Percentiles rank a stretch among this genome's conserved stretches.
Evolutionary conservation across 2,888 invertebrate genomes (phyloP).

Genomic region (Dolichopus griseipennis): DNA sequence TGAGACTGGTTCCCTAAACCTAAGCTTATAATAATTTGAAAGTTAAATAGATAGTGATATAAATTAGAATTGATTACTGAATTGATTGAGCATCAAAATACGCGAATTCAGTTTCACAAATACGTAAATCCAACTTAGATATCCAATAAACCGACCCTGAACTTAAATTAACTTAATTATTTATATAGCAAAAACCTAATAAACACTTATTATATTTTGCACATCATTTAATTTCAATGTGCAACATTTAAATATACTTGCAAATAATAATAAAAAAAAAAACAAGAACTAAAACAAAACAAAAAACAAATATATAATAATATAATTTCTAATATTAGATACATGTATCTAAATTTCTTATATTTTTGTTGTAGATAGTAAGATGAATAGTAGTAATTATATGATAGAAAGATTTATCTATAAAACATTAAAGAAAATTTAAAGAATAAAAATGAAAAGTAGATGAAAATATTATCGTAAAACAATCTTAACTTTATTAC

Average conservation of each 20-base stretch:
- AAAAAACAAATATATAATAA: not conserved
- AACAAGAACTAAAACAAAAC: not conserved
- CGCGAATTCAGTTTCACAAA: no score
- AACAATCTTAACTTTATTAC: no score
- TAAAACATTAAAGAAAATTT: not conserved
- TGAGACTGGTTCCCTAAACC: no score
- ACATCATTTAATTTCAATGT: not conserved
- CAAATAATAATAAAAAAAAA: not conserved
- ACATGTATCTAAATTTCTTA: not conserved
- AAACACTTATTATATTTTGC: not conserved
- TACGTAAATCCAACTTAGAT: no score
- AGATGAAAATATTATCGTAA: no score
- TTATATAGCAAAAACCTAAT: not conserved
- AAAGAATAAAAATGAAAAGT: not conserved
- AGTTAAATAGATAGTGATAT: no score
- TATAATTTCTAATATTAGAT: not conserved
- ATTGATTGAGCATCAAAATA: no score
- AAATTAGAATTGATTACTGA: no score
- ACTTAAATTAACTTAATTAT: not conserved
- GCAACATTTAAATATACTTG: not conserved
- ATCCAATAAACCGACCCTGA: not conserved
- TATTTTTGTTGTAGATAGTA: not conserved
- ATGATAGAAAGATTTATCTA: not conserved
- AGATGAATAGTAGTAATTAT: constrained; percentile 3
- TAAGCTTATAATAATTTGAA: no score